These are phyloP conservation scores for Bubo scandiacus DNA, from an alignment of 2,113 vertebrate species.

Conservation along the genomic window DNA sequence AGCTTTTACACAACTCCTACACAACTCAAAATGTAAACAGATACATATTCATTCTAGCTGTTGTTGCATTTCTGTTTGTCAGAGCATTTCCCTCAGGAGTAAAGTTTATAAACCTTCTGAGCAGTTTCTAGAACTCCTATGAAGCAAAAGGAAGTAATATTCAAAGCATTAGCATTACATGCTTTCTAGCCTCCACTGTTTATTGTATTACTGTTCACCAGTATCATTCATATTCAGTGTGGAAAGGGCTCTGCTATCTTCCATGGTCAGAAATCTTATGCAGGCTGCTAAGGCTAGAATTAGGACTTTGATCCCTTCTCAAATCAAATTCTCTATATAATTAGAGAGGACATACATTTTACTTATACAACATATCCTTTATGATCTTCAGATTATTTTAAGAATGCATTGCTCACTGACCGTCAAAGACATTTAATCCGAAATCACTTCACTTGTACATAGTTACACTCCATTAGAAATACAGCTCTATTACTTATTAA, in stretches of 20 bases:
- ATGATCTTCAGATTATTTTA: background rate
- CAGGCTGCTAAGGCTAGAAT: background rate
- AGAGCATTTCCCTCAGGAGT: background rate
- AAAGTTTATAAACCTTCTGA: background rate
- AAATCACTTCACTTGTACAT: background rate
- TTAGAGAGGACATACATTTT: background rate
- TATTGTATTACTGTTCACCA: background rate
- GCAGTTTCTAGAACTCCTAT: background rate
- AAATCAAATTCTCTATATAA: background rate
- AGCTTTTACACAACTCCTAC: background rate
- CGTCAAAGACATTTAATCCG: background rate
- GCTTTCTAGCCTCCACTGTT: background rate
- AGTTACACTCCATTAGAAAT: background rate
- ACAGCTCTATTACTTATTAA: background rate
- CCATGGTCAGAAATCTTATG: background rate
- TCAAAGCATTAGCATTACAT: background rate
- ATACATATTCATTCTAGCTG: background rate
- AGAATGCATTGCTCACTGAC: background rate
- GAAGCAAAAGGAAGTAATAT: background rate
- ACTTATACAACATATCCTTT: background rate
- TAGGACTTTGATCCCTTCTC: background rate
- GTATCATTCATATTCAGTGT: rapidly evolving
- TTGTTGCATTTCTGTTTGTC: background rate
- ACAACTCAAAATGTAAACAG: background rate
- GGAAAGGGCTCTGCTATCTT: background rate